A percentile compares a stretch with the other conserved stretches of the same genome.
Conservation (phyloP, 35 echinoderm and acorn worm genomes). For the Amphiura filiformis region DNA sequence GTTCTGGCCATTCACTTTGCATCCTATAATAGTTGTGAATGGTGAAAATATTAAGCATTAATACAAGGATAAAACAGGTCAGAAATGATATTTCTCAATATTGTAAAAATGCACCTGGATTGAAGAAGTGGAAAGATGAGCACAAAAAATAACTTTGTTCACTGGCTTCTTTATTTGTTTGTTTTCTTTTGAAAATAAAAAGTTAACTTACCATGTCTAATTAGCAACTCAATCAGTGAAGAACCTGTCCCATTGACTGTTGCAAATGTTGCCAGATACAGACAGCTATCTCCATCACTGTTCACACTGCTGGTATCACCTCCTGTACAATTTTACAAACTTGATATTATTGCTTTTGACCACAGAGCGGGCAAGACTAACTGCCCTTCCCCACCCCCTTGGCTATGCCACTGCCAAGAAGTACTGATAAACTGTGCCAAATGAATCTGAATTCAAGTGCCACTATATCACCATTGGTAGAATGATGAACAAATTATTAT, state of each 20-base stretch:
- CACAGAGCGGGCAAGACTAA: too few relatives aligned
- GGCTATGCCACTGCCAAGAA: too few relatives aligned
- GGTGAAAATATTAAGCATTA: background rate
- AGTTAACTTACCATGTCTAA: constrained; percentile 25
- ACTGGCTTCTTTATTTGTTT: too few relatives aligned
- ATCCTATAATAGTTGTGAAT: constrained; percentile 18
- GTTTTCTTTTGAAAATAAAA: too few relatives aligned
- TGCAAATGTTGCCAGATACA: constrained; percentile 40
- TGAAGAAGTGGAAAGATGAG: background rate
- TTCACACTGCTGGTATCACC: constrained; percentile 22
- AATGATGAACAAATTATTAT: too few relatives aligned
- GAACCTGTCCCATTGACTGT: background rate
- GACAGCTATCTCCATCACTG: constrained; percentile 39
- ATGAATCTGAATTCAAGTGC: too few relatives aligned
- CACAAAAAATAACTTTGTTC: too few relatives aligned
- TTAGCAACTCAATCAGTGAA: constrained; percentile 29
- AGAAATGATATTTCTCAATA: too few relatives aligned
- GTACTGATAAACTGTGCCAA: too few relatives aligned
- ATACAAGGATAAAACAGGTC: background rate
- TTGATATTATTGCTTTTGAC: too few relatives aligned
- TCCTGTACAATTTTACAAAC: background rate
- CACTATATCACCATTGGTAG: too few relatives aligned
- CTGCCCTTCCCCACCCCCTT: too few relatives aligned
- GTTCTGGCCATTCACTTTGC: constrained; percentile 47
- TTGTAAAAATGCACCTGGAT: background rate